Base-by-base conservation (phyloP, 2,888 invertebrate genomes). In the Dryobotodes eremita region DNA sequence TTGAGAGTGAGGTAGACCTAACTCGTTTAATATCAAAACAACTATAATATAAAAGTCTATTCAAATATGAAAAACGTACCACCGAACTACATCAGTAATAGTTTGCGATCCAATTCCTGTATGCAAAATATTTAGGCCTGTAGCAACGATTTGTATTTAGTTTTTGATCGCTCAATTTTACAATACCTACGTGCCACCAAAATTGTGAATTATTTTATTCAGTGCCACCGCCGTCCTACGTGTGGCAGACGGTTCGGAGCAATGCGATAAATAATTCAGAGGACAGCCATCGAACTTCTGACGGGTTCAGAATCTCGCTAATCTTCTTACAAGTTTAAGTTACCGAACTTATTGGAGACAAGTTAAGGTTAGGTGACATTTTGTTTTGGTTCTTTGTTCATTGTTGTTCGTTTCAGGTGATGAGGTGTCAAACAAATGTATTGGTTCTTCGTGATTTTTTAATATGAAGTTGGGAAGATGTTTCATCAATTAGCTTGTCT, bases 201-300 rank as follows among this genome's bases (percentile, higher is more conserved):
- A 82, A 77, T 82, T 76, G 53, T 71, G 71, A 86, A 79, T 86
- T 77, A 82, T 86, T 79, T 86, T 78, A 82, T 86, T 87, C 79
- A 73, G 17, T 77, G 59, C 70, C 17, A 55, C 59, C 76, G 26
- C 65, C 62, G 68, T 50, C 72, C 55, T 62, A 64, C 72, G 64
- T 80, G 72, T 79, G 80, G 55, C 80, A 73, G 79, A 72, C 80
- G 50, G 61, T 26, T 73, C 74, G 84, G 65, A 82, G 82, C 77
- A 66, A 77, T 69, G 81, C 66, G 75, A 89, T 89, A 87, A 89
- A 89, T 89, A 88, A 89, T 89, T 89, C 89, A 89, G 71, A 61
- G 66, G 75, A 75, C 84, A 77, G 75, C 68, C 75, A 77, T 83
- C 83, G 73, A 88, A 87, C 78, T 89, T 84, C 69, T 71, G 84